These are phyloP conservation scores for Scarus forsteni DNA, from an alignment of 2,797 vertebrate genomes.

Conservation along the genomic window DNA sequence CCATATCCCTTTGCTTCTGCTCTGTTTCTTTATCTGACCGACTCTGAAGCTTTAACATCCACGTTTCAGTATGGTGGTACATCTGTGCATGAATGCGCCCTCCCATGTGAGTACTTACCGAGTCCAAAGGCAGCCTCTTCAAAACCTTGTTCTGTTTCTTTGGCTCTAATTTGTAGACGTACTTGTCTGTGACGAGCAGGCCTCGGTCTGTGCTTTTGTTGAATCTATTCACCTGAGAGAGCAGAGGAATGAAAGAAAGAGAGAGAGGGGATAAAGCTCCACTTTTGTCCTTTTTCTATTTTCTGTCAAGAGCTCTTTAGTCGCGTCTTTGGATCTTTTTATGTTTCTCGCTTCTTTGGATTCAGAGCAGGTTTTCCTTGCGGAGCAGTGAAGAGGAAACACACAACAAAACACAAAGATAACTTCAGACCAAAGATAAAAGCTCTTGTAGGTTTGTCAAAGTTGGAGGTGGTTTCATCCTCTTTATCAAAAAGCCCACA, in stretches of 20 bases:
- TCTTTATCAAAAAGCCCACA: constrained; percentile 24
- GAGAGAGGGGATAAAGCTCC: not conserved
- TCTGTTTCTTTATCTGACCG: not conserved
- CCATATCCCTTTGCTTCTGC: too few relatives aligned
- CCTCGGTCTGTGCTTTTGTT: constrained; percentile 90
- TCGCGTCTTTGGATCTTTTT: not conserved
- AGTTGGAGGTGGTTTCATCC: constrained; percentile 17
- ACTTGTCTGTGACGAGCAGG: constrained; percentile 90
- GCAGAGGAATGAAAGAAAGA: constrained; percentile 7
- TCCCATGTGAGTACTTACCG: constrained; percentile 80
- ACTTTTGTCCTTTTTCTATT: constrained; percentile 1
- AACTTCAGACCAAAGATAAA: constrained; percentile 7
- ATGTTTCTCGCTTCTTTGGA: not conserved
- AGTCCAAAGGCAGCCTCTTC: constrained; percentile 84
- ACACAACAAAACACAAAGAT: constrained; percentile 11
- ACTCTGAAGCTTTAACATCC: not conserved
- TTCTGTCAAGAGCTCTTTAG: not conserved
- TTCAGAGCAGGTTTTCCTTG: constrained; percentile 12
- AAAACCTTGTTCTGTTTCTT: constrained; percentile 89
- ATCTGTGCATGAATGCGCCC: constrained; percentile 4
- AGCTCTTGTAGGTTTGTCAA: constrained; percentile 11
- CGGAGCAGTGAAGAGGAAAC: constrained; percentile 1
- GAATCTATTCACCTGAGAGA: constrained; percentile 89
- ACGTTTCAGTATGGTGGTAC: not conserved
- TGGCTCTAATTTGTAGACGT: constrained; percentile 92